These are phyloP conservation scores for Narcine bancroftii DNA, from an alignment of 2,113 vertebrate species.

Conservation along the genomic window DNA sequence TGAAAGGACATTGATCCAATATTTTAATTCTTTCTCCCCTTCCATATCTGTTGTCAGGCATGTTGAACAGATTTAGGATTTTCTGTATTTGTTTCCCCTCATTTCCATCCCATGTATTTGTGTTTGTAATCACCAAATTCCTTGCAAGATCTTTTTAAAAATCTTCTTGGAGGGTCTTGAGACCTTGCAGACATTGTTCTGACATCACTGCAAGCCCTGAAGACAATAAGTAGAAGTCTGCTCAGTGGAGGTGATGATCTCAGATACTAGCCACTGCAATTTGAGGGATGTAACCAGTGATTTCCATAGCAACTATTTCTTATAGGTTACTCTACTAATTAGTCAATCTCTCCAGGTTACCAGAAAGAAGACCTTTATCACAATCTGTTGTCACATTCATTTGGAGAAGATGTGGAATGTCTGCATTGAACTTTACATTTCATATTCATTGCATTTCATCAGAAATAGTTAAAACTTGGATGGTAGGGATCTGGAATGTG, in stretches of 20 bases:
- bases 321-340: background rate
- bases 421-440: background rate
- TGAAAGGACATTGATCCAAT: too few species aligned
- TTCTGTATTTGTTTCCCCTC: too few species aligned
- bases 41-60: too few species aligned
- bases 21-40: too few species aligned
- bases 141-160: background rate
- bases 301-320: background rate
- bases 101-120: too few species aligned
- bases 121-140: background rate
- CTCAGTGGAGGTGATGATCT: background rate
- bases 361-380: background rate
- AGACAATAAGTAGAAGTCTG: background rate
- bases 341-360: background rate
- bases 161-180: background rate
- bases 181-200: background rate
- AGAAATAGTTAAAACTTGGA: too few species aligned
- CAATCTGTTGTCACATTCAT: background rate
- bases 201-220: background rate
- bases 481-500: too few species aligned
- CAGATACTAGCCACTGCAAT: background rate
- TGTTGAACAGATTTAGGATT: too few species aligned
- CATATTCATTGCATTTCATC: too few species aligned
- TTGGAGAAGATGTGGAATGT: background rate
- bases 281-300: background rate